phyloP scores from a whole-genome alignment of 2,888 invertebrate species.

The Drosophila percnosoma region DNA sequence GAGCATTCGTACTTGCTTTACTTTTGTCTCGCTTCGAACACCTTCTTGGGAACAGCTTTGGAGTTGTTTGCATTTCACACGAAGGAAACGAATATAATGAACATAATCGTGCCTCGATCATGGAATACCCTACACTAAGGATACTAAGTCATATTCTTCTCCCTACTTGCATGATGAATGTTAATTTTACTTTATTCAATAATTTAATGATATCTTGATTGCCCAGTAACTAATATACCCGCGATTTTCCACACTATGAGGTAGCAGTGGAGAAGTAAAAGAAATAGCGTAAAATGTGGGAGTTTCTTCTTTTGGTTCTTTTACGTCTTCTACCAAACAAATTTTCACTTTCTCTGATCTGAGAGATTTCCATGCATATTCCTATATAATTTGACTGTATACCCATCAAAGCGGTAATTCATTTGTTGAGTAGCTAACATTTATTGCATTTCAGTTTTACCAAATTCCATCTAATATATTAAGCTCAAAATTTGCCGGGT shows the following conservation, averaged over 20 bases:
- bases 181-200: not conserved
- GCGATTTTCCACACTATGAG: not conserved
- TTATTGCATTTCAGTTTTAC: not conserved
- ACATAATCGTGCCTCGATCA: not conserved
- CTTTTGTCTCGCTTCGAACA: conserved; percentile 24
- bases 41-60: conserved; percentile 3
- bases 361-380: not conserved
- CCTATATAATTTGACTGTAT: not conserved
- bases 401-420: not conserved
- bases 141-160: not conserved
- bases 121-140: not conserved
- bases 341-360: conserved; percentile 9
- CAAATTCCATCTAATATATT: not conserved
- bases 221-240: conserved; percentile 6
- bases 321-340: not conserved
- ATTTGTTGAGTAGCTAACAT: not conserved
- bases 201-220: not conserved
- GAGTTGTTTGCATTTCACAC: conserved; percentile 45
- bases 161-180: not conserved
- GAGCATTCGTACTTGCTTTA: not conserved
- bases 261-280: not conserved
- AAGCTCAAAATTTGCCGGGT: not conserved
- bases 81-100: conserved; percentile 8
- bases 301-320: conserved; percentile 1
- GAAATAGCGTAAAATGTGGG: conserved; percentile 8